phyloP scores from a whole-genome alignment of 2,888 invertebrate species.

The Disparrhopalites patrizii region DNA sequence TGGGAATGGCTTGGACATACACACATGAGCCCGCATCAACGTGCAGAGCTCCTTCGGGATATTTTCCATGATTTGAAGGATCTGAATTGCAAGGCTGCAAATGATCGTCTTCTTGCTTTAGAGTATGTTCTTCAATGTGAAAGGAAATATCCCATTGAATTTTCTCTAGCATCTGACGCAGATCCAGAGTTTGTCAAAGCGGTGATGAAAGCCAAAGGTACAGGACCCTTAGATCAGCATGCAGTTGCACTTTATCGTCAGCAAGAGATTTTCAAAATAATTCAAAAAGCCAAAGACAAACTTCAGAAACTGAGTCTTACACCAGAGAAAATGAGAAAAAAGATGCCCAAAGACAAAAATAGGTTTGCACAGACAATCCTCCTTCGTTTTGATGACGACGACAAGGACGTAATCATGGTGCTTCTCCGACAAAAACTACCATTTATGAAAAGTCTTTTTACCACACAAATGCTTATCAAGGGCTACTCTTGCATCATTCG shows the following conservation, averaged over 20 bases:
- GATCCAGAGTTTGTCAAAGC: conserved; percentile 44
- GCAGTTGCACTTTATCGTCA: not conserved
- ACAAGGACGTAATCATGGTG: conserved; percentile 60
- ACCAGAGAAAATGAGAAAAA: conserved; percentile 3
- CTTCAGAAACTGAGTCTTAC: not conserved
- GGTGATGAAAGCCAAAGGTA: conserved; percentile 13
- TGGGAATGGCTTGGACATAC: conserved; percentile 31
- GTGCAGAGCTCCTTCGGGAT: conserved; percentile 32
- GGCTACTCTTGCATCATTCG: conserved; percentile 57
- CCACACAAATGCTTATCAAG: conserved; percentile 54
- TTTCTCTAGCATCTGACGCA: conserved; percentile 64
- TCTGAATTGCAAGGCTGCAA: not conserved
- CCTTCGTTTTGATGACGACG: conserved; percentile 66
- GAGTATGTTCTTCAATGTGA: conserved; percentile 62
- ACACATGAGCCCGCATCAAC: conserved; percentile 31
- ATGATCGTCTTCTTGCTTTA: conserved; percentile 50
- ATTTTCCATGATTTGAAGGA: conserved; percentile 8
- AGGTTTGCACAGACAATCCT: conserved; percentile 63
- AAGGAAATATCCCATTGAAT: conserved; percentile 65
- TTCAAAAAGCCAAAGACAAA: not conserved
- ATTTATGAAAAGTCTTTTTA: conserved; percentile 54
- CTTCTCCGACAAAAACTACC: conserved; percentile 52
- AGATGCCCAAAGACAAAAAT: conserved; percentile 53
- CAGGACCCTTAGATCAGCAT: not conserved
- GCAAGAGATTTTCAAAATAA: not conserved